These are phyloP conservation scores for Macrosiphum euphorbiae DNA, from an alignment of 2,888 invertebrate genomes.

Conservation along the genomic window DNA sequence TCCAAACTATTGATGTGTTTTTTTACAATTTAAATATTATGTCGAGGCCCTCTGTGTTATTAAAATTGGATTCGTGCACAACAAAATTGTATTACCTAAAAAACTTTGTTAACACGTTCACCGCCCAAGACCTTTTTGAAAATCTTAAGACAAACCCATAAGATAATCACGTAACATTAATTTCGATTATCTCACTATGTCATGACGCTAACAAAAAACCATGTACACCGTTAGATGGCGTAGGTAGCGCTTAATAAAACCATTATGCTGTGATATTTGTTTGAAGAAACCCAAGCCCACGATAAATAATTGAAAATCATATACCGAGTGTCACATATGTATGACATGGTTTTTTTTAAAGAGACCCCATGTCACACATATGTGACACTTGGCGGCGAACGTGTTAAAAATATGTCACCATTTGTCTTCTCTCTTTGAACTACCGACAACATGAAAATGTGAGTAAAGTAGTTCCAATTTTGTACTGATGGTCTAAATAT, in stretches of 20 bases:
- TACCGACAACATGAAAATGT: no score
- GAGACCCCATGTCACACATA: background rate
- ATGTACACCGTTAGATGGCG: background rate
- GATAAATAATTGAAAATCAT: background rate
- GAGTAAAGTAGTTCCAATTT: no score
- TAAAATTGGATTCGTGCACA: no score
- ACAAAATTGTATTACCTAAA: no score
- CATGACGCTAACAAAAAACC: background rate
- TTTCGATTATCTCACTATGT: background rate
- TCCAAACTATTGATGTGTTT: no score
- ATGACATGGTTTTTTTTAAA: background rate
- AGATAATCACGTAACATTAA: no score
- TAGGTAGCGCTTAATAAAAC: background rate
- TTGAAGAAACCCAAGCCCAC: constrained; percentile 12
- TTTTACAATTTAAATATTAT: no score
- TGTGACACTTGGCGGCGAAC: background rate
- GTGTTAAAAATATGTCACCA: background rate
- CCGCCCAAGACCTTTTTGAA: constrained; percentile 7
- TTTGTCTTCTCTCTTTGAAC: no score
- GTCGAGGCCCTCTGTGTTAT: no score
- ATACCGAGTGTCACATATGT: background rate
- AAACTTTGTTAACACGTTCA: no score
- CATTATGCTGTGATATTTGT: background rate
- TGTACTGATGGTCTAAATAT: no score
- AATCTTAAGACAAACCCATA: background rate